Evolutionary conservation across 2,113 vertebrate genomes (phyloP).

Genomic region (Pelecanoides urinatrix): DNA sequence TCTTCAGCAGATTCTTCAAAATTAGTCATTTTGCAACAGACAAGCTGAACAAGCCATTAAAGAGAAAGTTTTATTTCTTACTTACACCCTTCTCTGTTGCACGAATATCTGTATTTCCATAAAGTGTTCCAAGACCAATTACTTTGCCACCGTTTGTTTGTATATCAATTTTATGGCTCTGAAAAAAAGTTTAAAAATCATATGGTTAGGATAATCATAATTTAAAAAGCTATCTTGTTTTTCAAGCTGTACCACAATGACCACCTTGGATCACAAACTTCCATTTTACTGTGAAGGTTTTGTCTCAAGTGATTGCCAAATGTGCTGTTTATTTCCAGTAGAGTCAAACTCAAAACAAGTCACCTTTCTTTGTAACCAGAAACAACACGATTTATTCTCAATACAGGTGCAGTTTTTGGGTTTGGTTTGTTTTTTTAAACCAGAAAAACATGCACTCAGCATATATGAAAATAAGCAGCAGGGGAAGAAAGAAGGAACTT

Average conservation of each 20-base stretch:
- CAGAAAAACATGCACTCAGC: neutral
- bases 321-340: neutral
- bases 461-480: neutral
- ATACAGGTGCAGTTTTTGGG: neutral
- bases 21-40: neutral
- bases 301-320: neutral
- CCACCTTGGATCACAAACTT: neutral
- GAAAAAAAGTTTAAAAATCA: constrained; percentile 19
- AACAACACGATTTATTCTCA: neutral
- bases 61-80: constrained; percentile 1
- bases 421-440: neutral
- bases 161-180: constrained; percentile 86
- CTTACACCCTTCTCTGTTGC: constrained; percentile 84
- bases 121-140: constrained; percentile 85
- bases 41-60: neutral
- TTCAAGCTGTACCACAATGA: neutral
- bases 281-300: neutral
- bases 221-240: neutral
- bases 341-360: neutral
- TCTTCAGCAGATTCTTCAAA: neutral
- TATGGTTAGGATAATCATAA: neutral
- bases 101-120: constrained; percentile 86
- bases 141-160: constrained; percentile 83
- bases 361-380: neutral
- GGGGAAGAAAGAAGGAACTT: neutral